Percentiles rank a stretch among this genome's conserved stretches.
Conservation (phyloP, 2,113 vertebrate genomes). For the Percina caprodes region DNA sequence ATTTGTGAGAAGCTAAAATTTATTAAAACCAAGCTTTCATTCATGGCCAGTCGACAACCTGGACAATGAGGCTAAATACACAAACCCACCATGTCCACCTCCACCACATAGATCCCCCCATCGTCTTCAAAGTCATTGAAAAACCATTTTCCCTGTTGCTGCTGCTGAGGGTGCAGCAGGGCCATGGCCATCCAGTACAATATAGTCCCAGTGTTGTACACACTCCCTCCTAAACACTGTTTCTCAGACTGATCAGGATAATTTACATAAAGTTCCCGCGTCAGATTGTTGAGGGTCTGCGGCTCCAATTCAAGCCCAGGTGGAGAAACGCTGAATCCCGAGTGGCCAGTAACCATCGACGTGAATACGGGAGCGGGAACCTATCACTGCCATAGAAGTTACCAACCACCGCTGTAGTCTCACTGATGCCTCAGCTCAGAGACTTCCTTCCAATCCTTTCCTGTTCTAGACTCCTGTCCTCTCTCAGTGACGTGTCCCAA, state of each 20-base stretch:
- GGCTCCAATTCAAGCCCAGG: neutral
- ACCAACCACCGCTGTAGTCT: slow-evolving; percentile 3
- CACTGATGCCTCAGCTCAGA: neutral
- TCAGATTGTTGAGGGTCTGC: neutral
- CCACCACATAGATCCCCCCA: slow-evolving; percentile 79
- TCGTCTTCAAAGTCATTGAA: slow-evolving; percentile 83
- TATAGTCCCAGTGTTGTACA: neutral
- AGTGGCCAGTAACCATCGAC: neutral
- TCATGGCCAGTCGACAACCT: neutral
- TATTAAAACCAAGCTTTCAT: neutral
- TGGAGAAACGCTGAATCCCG: neutral
- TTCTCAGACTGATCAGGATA: slow-evolving; percentile 2
- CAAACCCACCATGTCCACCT: slow-evolving; percentile 83
- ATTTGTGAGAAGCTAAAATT: neutral
- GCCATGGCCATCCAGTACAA: slow-evolving; percentile 57
- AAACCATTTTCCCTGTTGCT: slow-evolving; percentile 59
- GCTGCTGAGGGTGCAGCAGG: slow-evolving; percentile 72
- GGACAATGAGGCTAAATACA: neutral
- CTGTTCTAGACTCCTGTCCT: slow-evolving; percentile 41
- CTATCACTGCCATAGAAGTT: slow-evolving; percentile 39
- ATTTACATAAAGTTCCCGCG: slow-evolving; percentile 1
- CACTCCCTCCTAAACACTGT: neutral
- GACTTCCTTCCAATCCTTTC: neutral
- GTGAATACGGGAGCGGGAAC: slow-evolving; percentile 16
- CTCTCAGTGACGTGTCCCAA: slow-evolving; percentile 36